Conservation (phyloP, 2,888 invertebrate species). For the Eurois occulta region DNA sequence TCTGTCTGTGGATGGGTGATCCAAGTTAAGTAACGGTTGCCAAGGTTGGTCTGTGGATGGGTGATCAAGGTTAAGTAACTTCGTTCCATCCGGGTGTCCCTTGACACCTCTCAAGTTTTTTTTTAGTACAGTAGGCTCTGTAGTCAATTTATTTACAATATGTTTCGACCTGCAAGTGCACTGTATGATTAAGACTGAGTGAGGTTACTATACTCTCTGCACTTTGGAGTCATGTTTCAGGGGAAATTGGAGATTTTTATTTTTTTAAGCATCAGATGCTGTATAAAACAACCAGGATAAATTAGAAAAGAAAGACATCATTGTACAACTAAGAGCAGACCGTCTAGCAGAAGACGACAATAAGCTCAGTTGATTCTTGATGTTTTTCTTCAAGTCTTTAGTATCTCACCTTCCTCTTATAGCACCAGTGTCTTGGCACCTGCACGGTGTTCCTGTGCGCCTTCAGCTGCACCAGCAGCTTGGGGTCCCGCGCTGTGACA, state of each 20-base stretch:
- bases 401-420: constrained; percentile 95
- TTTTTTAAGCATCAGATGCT: neutral
- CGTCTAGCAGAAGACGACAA: neutral
- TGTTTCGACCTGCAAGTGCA: neutral
- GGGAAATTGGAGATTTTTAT: neutral
- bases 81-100: too few species aligned
- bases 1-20: too few species aligned
- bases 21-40: too few species aligned
- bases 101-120: too few species aligned
- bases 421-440: constrained; percentile 99
- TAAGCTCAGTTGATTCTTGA: neutral
- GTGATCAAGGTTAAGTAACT: too few species aligned
- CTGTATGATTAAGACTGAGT: neutral
- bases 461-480: constrained; percentile 98
- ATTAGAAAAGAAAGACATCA: neutral
- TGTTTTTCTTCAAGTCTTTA: neutral
- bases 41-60: too few species aligned
- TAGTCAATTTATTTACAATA: neutral
- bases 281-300: neutral
- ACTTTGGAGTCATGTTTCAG: neutral
- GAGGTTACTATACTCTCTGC: neutral
- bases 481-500: constrained; percentile 99
- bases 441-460: constrained; percentile 99
- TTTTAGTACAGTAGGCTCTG: neutral
- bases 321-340: neutral